These are phyloP conservation scores for cat (Felis catus) DNA, from an alignment of 2,113 vertebrate genomes.

Conservation along the genomic window F.catus_Fca126_mat1.0 CM031413.1:6748501-6749000, in stretches of 20 bases:
- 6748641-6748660: neutral
- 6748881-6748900: neutral
- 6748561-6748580: neutral
- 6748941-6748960: neutral
- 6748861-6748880: neutral
- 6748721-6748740: neutral
- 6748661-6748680: neutral
- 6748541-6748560: neutral
- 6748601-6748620: neutral
- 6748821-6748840: neutral
- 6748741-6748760: neutral
- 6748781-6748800: neutral
- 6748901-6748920: too few relatives aligned
- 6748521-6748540: neutral
- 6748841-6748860: neutral
- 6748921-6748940: neutral
- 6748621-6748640: neutral
- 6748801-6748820: neutral
- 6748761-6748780: neutral
- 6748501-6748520: neutral
- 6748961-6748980: too few relatives aligned
- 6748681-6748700: neutral
- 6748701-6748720: neutral
- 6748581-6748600: too few relatives aligned
- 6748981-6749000: neutral